Percentiles rank a stretch among this genome's conserved stretches.
Evolutionary conservation across 2,113 vertebrate species (phyloP).

Genomic region (Chloropsis cyanopogon): DNA sequence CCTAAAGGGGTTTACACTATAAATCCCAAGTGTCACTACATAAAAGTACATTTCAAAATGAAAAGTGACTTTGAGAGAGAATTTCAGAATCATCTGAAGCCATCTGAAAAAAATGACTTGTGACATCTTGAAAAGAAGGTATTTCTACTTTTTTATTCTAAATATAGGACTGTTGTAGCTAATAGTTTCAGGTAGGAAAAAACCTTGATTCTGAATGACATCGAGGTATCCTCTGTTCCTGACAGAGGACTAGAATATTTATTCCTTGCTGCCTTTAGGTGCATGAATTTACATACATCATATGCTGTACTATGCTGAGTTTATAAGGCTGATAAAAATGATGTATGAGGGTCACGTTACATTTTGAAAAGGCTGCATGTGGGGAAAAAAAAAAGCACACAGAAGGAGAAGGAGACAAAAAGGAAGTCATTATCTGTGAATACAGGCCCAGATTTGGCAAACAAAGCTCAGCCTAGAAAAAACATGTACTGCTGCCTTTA

Average conservation of each 20-base stretch:
- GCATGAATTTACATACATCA: slow-evolving; percentile 34
- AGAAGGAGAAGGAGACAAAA: slow-evolving; percentile 22
- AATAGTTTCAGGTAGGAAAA: not conserved
- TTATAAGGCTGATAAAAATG: slow-evolving; percentile 37
- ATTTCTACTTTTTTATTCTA: not conserved
- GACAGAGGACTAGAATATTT: not conserved
- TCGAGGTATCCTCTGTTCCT: not conserved
- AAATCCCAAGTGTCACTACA: no score
- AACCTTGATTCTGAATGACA: not conserved
- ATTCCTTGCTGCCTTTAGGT: not conserved
- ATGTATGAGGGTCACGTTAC: not conserved
- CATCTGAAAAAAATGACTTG: not conserved
- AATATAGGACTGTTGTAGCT: not conserved
- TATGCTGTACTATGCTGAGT: not conserved
- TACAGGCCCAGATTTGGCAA: slow-evolving; percentile 38
- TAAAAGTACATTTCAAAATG: no score
- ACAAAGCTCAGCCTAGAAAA: slow-evolving; percentile 19
- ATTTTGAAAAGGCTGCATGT: not conserved
- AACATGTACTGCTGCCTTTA: not conserved
- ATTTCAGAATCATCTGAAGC: not conserved
- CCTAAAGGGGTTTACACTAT: not conserved
- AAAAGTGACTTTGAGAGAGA: not conserved
- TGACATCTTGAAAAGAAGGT: not conserved
- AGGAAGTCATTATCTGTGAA: slow-evolving; percentile 28
- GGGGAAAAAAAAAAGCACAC: not conserved